phyloP scores from a whole-genome alignment of 1,140 invertebrate genomes.

The Ips typographus region DNA sequence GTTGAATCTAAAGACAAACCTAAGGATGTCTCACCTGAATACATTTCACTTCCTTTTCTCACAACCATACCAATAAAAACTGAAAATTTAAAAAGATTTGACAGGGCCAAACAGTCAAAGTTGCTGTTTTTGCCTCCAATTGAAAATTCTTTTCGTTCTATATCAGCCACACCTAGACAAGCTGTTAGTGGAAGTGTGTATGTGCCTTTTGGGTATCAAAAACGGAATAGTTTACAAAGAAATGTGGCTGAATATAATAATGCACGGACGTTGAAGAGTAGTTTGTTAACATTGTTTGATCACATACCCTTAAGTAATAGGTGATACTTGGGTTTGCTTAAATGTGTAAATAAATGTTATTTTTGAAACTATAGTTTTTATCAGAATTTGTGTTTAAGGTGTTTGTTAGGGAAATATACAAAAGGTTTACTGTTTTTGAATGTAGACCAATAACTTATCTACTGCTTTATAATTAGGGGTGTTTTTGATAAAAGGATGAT shows the following conservation, averaged over 20 bases:
- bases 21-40: slow-evolving; percentile 24
- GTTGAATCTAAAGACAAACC: slow-evolving; percentile 7
- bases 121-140: slow-evolving; percentile 40
- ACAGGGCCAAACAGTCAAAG: slow-evolving; percentile 14
- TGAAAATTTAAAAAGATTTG: not conserved
- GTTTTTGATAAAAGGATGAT: too few species aligned
- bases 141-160: slow-evolving; percentile 36
- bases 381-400: too few species aligned
- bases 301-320: slow-evolving; percentile 30
- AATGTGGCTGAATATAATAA: not conserved
- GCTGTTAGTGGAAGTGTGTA: slow-evolving; percentile 25
- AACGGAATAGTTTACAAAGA: not conserved
- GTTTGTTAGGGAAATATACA: too few species aligned
- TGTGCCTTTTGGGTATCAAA: slow-evolving; percentile 2
- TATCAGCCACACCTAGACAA: slow-evolving; percentile 40
- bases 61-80: slow-evolving; percentile 8
- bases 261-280: slow-evolving; percentile 13
- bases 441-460: too few species aligned
- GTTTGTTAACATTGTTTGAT: slow-evolving; percentile 31
- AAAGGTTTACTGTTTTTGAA: too few species aligned
- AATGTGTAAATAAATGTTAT: not conserved
- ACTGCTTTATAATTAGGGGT: too few species aligned
- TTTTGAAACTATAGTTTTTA: too few species aligned
- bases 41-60: slow-evolving; percentile 35
- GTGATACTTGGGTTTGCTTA: slow-evolving; percentile 14